Percentiles rank a stretch among this genome's conserved stretches.
Evolutionary conservation across 53 echinoderm and acorn worm species (phyloP).

Genomic region (Antedon mediterranea): DNA sequence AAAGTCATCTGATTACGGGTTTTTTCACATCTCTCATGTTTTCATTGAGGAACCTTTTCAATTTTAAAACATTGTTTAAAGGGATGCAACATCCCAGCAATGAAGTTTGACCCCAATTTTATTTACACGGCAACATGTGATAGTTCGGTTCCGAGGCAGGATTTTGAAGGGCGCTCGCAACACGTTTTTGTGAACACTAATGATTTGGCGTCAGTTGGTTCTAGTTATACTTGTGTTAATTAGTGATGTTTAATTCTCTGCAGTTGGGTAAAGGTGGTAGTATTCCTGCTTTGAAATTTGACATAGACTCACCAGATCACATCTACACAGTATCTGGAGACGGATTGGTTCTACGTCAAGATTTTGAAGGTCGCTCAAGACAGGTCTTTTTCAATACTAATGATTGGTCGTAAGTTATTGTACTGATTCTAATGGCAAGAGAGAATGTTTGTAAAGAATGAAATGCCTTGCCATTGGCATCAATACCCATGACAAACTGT

Average conservation of each 20-base stretch:
- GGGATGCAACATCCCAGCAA: constrained; percentile 45
- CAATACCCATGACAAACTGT: too few relatives aligned
- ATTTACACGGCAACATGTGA: constrained; percentile 56
- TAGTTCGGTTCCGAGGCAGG: constrained; percentile 41
- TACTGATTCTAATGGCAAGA: not conserved
- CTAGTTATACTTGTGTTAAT: too few relatives aligned
- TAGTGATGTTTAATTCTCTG: not conserved
- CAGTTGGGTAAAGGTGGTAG: constrained; percentile 69
- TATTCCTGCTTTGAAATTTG: constrained; percentile 44
- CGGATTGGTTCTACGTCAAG: constrained; percentile 39
- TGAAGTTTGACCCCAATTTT: constrained; percentile 42
- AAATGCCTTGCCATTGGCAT: too few relatives aligned
- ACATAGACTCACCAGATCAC: constrained; percentile 35
- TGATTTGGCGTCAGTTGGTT: constrained; percentile 51
- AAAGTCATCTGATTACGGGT: too few relatives aligned
- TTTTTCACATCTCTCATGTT: too few relatives aligned
- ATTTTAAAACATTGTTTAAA: too few relatives aligned
- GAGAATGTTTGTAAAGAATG: too few relatives aligned
- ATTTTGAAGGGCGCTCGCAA: constrained; percentile 12
- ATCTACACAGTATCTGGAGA: constrained; percentile 60
- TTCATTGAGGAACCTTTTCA: too few relatives aligned
- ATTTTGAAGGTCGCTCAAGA: constrained; percentile 13
- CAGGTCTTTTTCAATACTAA: constrained; percentile 33
- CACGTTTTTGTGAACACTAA: constrained; percentile 35
- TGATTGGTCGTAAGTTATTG: constrained; percentile 52